Evolutionary conservation across 2,797 vertebrate genomes (phyloP), one percentile per base, ranked within the genome.

Genomic region (Girardinus metallicus): DNA sequence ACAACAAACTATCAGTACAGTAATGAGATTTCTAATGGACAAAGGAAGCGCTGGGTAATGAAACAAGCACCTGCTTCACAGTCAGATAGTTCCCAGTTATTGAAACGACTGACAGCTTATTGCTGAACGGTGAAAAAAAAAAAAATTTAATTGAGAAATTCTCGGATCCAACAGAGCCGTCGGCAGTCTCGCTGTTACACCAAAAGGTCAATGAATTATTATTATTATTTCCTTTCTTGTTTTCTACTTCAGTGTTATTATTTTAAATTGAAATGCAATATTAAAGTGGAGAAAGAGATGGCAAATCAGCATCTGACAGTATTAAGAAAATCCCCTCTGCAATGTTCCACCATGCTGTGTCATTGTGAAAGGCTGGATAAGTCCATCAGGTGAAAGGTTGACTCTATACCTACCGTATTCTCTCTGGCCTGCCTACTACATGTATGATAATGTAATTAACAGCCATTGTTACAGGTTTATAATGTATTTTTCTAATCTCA

Each of bases 401-500:
- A 94, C 85, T 94, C 88, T 92, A 88, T 90, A 93, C 93, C 92
- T 94, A 92, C 90, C 92, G 88, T 93, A 91, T 94, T 96, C 92
- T 95, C 94, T 95, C 95, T 95, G 93, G 93, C 95, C 95, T 96
- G 95, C 95, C 95, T 95, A 95, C 94, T 95, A 95, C 95, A 95
- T 96, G 95, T 97, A 96, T 96, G 93, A 96, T 97, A 96, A 96
- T 97, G 96, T 97, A 96, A 96, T 96, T 96, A 96, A 96, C 95
- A 96, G 95, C 96, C 96, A 96, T 96, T 96, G 96, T 97, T 96
- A 97, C 96, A 97, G 93, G 96, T 96, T 97, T 97, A 95, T 96
- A 97, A 97, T 97, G 96, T 97, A 97, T 97, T 97, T 97, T 97
- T 97, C 96, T 97, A 97, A 95, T 96, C 96, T 96, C 95, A 96